A percentile compares a stretch with the other conserved stretches of the same genome.
phyloP scores from a whole-genome alignment of 1,140 invertebrate species.

The Drosophila oshimai region DNA sequence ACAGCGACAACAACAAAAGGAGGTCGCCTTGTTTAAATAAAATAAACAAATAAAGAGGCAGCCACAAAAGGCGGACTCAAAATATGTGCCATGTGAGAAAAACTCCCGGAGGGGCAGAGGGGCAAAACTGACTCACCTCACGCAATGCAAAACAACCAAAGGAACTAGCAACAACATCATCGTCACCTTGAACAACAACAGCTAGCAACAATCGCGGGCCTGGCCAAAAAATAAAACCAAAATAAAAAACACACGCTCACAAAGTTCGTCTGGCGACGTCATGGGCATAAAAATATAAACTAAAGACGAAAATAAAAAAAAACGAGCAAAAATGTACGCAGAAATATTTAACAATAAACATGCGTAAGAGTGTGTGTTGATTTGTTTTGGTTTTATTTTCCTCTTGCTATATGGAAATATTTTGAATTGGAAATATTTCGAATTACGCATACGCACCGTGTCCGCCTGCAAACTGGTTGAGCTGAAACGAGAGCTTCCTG shows the following conservation, averaged over 20 bases:
- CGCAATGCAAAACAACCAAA: conserved; percentile 16
- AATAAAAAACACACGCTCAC: conserved; percentile 18
- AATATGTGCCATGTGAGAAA: conserved; percentile 36
- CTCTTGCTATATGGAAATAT: background rate
- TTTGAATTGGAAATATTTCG: background rate
- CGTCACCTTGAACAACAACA: conserved; percentile 32
- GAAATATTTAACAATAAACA: conserved; percentile 21
- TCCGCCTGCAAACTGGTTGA: background rate
- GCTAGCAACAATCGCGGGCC: conserved; percentile 21
- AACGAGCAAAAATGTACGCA: conserved; percentile 20
- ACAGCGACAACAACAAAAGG: conserved; percentile 52
- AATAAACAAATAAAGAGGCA: conserved; percentile 44
- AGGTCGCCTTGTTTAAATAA: conserved; percentile 56
- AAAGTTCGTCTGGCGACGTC: conserved; percentile 42
- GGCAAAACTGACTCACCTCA: conserved; percentile 52
- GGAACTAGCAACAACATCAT: conserved; percentile 18
- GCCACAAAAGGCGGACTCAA: conserved; percentile 32
- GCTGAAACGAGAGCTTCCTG: background rate
- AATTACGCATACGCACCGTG: conserved; percentile 47
- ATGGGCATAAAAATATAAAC: conserved; percentile 31
- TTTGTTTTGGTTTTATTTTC: conserved; percentile 18
- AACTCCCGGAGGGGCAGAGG: conserved; percentile 28
- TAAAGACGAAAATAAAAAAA: conserved; percentile 12
- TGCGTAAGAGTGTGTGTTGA: background rate
- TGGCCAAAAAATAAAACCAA: conserved; percentile 34